Evolutionary conservation across 2,797 vertebrate species (phyloP).

Genomic region (Pteronotus mesoamericanus): DNA sequence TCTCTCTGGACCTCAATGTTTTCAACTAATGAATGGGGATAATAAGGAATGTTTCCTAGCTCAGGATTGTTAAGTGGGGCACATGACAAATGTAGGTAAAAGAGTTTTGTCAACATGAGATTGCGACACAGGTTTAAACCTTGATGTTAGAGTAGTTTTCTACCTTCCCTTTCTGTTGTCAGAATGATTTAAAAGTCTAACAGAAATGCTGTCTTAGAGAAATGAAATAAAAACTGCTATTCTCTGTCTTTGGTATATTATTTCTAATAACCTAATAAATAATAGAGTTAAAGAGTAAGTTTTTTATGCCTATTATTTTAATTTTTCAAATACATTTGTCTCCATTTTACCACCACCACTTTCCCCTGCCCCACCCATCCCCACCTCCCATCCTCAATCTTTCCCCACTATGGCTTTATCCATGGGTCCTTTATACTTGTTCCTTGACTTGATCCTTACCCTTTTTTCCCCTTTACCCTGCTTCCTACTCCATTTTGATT

Average conservation of each 20-base stretch:
- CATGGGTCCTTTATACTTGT: too few relatives aligned
- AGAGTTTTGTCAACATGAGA: background rate
- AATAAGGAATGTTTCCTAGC: background rate
- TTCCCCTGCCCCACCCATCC: too few relatives aligned
- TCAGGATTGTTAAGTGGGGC: background rate
- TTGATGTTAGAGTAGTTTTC: background rate
- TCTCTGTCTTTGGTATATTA: background rate
- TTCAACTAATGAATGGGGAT: background rate
- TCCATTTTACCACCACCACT: too few relatives aligned
- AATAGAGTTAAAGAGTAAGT: background rate
- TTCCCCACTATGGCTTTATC: too few relatives aligned
- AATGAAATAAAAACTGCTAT: background rate
- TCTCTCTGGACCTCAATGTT: background rate
- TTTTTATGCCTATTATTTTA: background rate
- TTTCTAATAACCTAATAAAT: background rate
- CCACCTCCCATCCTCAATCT: too few relatives aligned
- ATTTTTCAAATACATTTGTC: background rate
- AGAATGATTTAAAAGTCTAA: background rate
- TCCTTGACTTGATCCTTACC: too few relatives aligned
- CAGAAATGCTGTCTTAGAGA: constrained; percentile 14
- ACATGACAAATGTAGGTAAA: background rate
- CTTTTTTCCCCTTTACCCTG: too few relatives aligned
- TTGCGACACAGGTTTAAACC: background rate
- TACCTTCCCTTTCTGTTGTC: background rate
- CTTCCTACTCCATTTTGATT: too few relatives aligned